A percentile compares a stretch with the other conserved stretches of the same genome.
phyloP scores from a whole-genome alignment of 2,113 vertebrate genomes.

The Clarias macrocephalus region DNA sequence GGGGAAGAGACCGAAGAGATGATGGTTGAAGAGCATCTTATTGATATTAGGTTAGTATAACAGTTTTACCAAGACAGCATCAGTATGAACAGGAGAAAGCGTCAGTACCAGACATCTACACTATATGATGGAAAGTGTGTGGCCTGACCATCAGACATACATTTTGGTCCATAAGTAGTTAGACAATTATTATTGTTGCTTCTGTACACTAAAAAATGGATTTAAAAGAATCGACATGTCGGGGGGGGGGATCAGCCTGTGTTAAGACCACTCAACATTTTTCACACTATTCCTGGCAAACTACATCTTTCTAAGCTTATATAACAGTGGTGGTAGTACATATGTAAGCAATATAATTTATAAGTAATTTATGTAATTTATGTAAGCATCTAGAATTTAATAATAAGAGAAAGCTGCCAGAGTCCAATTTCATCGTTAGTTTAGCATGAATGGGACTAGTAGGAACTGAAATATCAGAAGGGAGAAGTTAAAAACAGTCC shows the following conservation, averaged over 20 bases:
- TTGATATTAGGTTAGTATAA: no score
- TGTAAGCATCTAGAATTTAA: neutral
- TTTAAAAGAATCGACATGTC: no score
- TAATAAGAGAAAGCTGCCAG: neutral
- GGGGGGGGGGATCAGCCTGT: neutral
- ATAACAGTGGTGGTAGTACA: neutral
- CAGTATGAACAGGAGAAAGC: neutral
- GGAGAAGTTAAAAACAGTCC: slow-evolving; percentile 39
- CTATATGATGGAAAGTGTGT: neutral
- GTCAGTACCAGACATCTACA: neutral
- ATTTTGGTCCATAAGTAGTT: no score
- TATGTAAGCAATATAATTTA: neutral
- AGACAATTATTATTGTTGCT: no score
- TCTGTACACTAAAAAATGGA: no score
- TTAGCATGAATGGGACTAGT: slow-evolving; percentile 46
- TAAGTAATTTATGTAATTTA: no score
- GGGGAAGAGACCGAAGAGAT: no score
- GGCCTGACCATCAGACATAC: neutral
- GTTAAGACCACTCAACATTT: neutral
- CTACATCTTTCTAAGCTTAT: neutral
- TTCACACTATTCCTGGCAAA: neutral
- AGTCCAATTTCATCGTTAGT: neutral
- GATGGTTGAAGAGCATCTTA: no score
- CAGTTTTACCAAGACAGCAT: neutral
- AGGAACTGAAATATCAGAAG: slow-evolving; percentile 59